Evolutionary conservation across 2,797 vertebrate genomes (phyloP), one percentile per base, ranked within the genome.

Genomic region (Microchirus variegatus): DNA sequence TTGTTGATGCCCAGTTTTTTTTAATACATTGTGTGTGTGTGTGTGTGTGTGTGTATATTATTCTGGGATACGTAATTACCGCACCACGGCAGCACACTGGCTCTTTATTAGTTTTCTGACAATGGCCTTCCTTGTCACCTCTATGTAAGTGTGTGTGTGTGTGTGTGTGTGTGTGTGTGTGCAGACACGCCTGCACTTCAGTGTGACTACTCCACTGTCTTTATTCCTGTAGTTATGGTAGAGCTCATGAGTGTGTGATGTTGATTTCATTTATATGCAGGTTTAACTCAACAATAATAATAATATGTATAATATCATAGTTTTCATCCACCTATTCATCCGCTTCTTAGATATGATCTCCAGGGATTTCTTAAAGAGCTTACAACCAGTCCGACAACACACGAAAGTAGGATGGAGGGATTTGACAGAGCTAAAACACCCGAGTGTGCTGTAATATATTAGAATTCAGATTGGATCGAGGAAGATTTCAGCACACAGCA

Each of bases 81-180:
- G 57, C 77, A 77, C 73, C 70, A 53, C 78, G 75, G 81, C 86
- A 78, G 84, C 82, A 74, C 63, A 15, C 73, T 67, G 62, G 59
- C 84, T 89, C 87, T 90, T 91, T 91, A 92, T 93, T 91, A 88
- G 85, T 89, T 90, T 90, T 83, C 83, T 82, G 75, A 90, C 90
- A 90, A 86, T 82, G 82, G 80, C 72, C 73, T 59, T 73, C 77
- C 72, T 77, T 59, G 22, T 77, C 70, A 71, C 49, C 10, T 19
- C 62, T 53, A 63, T 52, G 55, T 50, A 9, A 49, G 37, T 35
- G 40, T 48, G 56, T 63, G 50, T 52, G 54, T 49, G 9, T 52
- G 37, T n/a, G n/a, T n/a, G n/a, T n/a, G n/a, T n/a, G n/a, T n/a
- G n/a, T n/a, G n/a, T n/a, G n/a, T n/a, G n/a, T n/a, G n/a, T 36